Evolutionary conservation across 2,797 vertebrate genomes (phyloP), one percentile per base, ranked within the genome.

Genomic region (Novumbra hubbsi): DNA sequence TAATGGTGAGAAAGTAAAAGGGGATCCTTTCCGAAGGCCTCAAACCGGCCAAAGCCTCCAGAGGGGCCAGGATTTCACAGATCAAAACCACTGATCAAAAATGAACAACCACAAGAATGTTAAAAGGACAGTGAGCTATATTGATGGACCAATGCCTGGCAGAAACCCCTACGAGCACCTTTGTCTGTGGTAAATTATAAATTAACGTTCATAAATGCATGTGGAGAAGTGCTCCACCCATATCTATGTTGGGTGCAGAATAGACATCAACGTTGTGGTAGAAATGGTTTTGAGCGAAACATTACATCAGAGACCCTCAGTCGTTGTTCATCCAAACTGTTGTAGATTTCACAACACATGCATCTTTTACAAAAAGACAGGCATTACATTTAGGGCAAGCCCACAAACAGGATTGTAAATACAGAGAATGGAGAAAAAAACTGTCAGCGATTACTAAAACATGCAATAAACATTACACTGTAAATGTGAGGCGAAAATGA

Each of bases 41-140:
- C 41, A 45, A 4, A 45, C 41, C 41, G 11, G 41, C 41, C 41
- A 45, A 14, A 1, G 14, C 9, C 41, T 45, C 41, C 41, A 45
- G 41, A 19, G 21, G 17, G 67, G 19, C 21, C 21, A n/a, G 48
- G 21, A 48, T 27, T 27, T 45, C 66, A 2, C 38, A 45, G 8
- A 45, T 41, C 45, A 21, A 15, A 24, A 12, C 66, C 5, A 48
- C 66, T 68, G 66, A 68, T 67, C 30, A 85, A 70, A 82, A 90
- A 88, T 84, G 74, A 87, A 78, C 73, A 41, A 66, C 65, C 52
- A 5, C 50, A 80, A 83, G 11, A n/a, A 82, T 76, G 73, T 50
- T 79, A 71, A 85, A 86, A 88, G 21, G 4, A 48, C 34, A 17
- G 71, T 32, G 72, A 79, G 84, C 82, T 84, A 88, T 78, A 76